Percentiles rank a stretch among this genome's conserved stretches.
Evolutionary conservation across 2,113 vertebrate genomes (phyloP).

Genomic region (Gymnocephalus cernua): DNA sequence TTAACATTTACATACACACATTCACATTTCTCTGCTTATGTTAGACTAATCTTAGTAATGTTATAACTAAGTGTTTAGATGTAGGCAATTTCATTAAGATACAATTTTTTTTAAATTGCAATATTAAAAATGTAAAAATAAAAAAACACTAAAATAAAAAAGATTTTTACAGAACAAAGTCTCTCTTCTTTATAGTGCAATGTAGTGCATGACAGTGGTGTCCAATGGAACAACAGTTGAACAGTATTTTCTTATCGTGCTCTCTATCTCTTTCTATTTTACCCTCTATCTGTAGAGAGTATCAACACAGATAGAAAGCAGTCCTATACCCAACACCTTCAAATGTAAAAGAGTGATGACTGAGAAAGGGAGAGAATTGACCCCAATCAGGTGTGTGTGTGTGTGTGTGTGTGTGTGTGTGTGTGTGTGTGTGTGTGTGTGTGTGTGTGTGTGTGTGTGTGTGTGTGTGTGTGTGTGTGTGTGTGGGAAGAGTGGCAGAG

Average conservation of each 20-base stretch:
- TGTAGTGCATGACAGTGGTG: not conserved
- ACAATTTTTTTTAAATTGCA: no score
- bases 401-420: slow-evolving; percentile 48
- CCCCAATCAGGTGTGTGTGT: slow-evolving; percentile 77
- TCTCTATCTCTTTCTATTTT: slow-evolving; percentile 29
- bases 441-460: slow-evolving; percentile 53
- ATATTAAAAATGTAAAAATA: not conserved
- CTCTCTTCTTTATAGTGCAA: not conserved
- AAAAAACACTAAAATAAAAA: not conserved
- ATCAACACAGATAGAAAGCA: slow-evolving; percentile 9
- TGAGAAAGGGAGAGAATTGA: slow-evolving; percentile 69
- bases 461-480: slow-evolving; percentile 56
- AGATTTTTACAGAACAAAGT: not conserved
- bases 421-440: slow-evolving; percentile 55
- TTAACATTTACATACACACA: slow-evolving; percentile 32
- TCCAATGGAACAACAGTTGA: not conserved
- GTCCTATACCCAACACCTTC: slow-evolving; percentile 43
- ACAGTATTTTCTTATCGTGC: slow-evolving; percentile 5
- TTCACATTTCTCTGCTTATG: not conserved
- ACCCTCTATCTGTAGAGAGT: slow-evolving; percentile 20
- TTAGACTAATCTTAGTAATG: not conserved
- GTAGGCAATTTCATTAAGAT: not conserved
- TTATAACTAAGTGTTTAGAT: not conserved
- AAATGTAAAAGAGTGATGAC: slow-evolving; percentile 72
- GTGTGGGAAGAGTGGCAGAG: slow-evolving; percentile 55